Evolutionary conservation across 2,888 invertebrate genomes (phyloP).

Genomic region (Agrochola lota): DNA sequence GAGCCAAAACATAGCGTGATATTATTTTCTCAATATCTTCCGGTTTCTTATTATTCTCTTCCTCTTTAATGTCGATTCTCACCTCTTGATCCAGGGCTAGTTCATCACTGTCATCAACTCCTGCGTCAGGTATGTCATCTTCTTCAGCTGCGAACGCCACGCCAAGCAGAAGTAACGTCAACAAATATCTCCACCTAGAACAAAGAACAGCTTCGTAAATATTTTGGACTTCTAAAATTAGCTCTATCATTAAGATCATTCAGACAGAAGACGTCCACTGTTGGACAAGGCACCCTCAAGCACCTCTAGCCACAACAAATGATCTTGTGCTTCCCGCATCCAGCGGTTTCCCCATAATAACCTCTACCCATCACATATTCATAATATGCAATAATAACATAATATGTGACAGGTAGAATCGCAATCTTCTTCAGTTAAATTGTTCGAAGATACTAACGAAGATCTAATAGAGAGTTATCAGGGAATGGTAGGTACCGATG

Average conservation of each 20-base stretch:
- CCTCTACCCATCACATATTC: too few species aligned
- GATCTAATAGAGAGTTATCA: background rate
- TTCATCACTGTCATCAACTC: slow-evolving; percentile 82
- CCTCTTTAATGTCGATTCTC: slow-evolving; percentile 13
- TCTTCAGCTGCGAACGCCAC: slow-evolving; percentile 79
- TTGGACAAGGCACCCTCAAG: background rate
- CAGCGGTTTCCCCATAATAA: background rate
- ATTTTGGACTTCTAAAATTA: background rate
- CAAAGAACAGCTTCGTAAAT: slow-evolving; percentile 58
- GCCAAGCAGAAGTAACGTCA: slow-evolving; percentile 79
- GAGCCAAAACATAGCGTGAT: background rate
- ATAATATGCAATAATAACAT: too few species aligned
- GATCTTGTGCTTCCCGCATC: background rate
- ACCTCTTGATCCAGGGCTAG: slow-evolving; percentile 85
- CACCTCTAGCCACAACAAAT: background rate
- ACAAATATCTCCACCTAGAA: slow-evolving; percentile 83
- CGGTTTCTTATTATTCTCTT: background rate
- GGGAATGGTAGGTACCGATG: background rate
- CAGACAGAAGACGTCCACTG: background rate
- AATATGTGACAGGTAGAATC: background rate
- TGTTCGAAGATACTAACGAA: slow-evolving; percentile 1
- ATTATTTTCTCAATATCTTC: background rate
- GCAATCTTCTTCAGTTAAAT: background rate
- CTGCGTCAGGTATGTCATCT: slow-evolving; percentile 83
- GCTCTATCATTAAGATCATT: background rate